A percentile compares a stretch with the other conserved stretches of the same genome.
Evolutionary conservation across 2,113 vertebrate genomes (phyloP).

Genomic region (Equus przewalskii): DNA sequence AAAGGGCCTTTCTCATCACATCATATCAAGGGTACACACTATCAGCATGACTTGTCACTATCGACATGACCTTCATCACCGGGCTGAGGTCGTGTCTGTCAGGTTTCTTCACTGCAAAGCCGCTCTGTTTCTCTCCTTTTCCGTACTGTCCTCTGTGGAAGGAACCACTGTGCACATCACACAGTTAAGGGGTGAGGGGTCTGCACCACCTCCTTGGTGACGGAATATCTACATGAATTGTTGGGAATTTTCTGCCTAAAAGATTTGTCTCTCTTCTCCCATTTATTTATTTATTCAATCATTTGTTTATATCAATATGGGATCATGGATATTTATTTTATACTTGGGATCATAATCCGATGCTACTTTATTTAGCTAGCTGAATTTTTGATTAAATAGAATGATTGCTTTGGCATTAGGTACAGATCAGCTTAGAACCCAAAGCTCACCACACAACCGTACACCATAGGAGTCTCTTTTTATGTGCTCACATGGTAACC

Average conservation of each 20-base stretch:
- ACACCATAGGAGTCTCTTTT: neutral
- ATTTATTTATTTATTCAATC: conserved; percentile 5
- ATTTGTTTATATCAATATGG: neutral
- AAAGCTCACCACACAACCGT: neutral
- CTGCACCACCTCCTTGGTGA: neutral
- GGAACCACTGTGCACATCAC: neutral
- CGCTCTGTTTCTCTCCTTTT: neutral
- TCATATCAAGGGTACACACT: neutral
- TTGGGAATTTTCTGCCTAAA: conserved; percentile 39
- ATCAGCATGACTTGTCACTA: neutral
- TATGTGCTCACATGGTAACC: accelerated
- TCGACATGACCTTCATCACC: neutral
- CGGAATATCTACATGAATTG: neutral
- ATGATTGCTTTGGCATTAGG: conserved; percentile 14
- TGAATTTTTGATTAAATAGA: conserved; percentile 44
- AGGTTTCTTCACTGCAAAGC: neutral
- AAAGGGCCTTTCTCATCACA: neutral
- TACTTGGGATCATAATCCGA: conserved; percentile 11
- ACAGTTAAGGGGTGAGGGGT: accelerated
- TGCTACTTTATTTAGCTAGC: conserved; percentile 43
- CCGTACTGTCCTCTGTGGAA: neutral
- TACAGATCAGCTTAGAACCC: neutral
- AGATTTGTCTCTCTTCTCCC: conserved; percentile 13
- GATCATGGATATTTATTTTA: conserved; percentile 42
- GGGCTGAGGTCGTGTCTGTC: no score